Conservation (phyloP, 1,140 invertebrate genomes). For the Drosophila tsacasi region DNA sequence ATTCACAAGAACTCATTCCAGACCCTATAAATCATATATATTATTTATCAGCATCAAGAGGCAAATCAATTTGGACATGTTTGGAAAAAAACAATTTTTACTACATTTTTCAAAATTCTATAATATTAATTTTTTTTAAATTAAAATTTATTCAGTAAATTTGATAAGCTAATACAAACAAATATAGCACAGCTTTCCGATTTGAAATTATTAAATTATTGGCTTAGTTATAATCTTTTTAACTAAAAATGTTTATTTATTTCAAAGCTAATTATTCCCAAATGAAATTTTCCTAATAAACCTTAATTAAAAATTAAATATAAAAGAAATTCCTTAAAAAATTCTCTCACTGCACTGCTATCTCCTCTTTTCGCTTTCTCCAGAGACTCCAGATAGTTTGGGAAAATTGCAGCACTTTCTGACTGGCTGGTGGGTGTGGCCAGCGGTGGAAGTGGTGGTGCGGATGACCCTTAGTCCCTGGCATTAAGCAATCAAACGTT, state of each 20-base stretch:
- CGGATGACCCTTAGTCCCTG: constrained; percentile 51
- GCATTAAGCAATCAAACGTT: constrained; percentile 83
- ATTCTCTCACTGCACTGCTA: constrained; percentile 13
- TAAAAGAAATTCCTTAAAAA: neutral
- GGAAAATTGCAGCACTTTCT: constrained; percentile 72
- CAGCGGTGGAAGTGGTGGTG: constrained; percentile 12
- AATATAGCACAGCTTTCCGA: neutral
- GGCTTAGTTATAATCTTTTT: neutral
- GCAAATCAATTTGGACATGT: neutral
- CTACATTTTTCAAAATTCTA: neutral
- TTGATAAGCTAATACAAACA: neutral
- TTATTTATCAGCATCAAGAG: neutral
- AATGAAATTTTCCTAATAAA: neutral
- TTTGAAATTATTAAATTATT: neutral
- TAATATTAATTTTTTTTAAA: neutral
- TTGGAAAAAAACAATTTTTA: neutral
- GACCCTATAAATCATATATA: neutral
- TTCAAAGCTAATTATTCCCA: neutral
- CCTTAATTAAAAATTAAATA: too few relatives aligned
- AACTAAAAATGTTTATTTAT: neutral
- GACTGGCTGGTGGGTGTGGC: constrained; percentile 24
- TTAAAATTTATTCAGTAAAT: neutral
- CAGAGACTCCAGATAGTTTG: constrained; percentile 43
- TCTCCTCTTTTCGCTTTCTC: neutral
- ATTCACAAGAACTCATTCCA: neutral